These are phyloP conservation scores for Tuberolachnus salignus DNA, from an alignment of 2,888 invertebrate genomes.

Conservation along the genomic window DNA sequence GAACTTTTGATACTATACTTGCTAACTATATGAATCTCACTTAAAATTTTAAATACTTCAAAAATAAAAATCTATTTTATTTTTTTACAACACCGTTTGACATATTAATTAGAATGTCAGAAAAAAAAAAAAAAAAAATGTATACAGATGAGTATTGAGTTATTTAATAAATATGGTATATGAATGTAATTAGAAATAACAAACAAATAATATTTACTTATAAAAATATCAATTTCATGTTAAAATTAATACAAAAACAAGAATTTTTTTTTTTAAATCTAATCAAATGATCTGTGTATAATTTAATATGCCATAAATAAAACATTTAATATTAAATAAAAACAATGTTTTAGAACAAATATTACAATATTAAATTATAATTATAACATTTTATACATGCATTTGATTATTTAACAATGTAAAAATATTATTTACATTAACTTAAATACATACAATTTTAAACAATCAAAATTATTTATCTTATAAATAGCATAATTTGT, in stretches of 20 bases:
- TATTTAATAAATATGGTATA: too few species aligned
- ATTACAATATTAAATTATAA: constrained; percentile 21
- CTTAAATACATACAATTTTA: background rate
- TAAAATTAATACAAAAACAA: background rate
- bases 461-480: constrained; percentile 12
- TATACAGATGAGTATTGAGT: too few species aligned
- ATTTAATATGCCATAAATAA: too few species aligned
- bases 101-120: background rate
- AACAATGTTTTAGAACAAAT: constrained; percentile 16
- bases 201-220: background rate
- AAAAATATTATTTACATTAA: background rate
- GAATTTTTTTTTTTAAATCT: background rate
- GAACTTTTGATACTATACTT: too few species aligned
- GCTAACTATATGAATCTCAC: too few species aligned
- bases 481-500: constrained; percentile 29
- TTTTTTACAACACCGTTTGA: background rate
- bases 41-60: too few species aligned
- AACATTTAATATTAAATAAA: constrained; percentile 5
- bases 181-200: too few species aligned
- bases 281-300: background rate
- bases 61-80: constrained; percentile 12
- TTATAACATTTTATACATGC: background rate
- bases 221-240: background rate
- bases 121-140: too few species aligned
- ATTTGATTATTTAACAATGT: background rate